Evolutionary conservation across 92 coral and sea anemone species (phyloP), one percentile per base, ranked within the genome.

Genomic region (Chrysogorgia sp.): DNA sequence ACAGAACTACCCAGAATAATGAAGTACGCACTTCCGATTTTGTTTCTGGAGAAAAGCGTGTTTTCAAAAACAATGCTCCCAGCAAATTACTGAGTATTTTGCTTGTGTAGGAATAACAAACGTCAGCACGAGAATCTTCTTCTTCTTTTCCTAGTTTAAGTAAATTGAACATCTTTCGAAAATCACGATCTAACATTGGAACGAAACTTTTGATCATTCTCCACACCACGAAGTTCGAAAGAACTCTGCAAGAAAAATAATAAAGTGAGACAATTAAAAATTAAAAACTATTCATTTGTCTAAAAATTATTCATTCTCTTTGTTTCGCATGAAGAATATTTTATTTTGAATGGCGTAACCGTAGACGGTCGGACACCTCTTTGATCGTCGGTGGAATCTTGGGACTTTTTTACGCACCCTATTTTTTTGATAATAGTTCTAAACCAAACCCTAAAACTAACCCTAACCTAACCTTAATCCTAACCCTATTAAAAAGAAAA

Each of bases 141-240:
- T 79, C 62, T 56, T 88, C 88, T 21, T 67, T 82, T 9, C 97
- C 96, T 7, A 90, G 72, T 62, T 89, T 90, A 34, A 91, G 67
- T 0, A 25, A 17, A 30, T 68, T 74, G 75, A 92, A 94, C 33
- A 85, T 82, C 3, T 35, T 65, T 29, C 98, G 89, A 71, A 85
- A 94, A 12, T 82, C 65, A n/a, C 53, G 81, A 22, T 92, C 90
- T 1, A 94, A 83, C 71, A 94, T 87, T 1, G 98, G 98, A 1
- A 94, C 96, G 28, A 78, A 77, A 48, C 92, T 96, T 45, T 94
- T 94, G 19, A 94, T 86, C 49, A 88, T 71, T 34, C 93, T 87
- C 98, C 98, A 94, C 25, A 94, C 92, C 79, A 94, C 85, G 52
- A 92, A 94, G 56, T 93, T 91, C 4, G 98, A 91, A 7, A 94